Conservation (phyloP, 2,888 invertebrate species). For the Bursaphelenchus okinawaensis region DNA sequence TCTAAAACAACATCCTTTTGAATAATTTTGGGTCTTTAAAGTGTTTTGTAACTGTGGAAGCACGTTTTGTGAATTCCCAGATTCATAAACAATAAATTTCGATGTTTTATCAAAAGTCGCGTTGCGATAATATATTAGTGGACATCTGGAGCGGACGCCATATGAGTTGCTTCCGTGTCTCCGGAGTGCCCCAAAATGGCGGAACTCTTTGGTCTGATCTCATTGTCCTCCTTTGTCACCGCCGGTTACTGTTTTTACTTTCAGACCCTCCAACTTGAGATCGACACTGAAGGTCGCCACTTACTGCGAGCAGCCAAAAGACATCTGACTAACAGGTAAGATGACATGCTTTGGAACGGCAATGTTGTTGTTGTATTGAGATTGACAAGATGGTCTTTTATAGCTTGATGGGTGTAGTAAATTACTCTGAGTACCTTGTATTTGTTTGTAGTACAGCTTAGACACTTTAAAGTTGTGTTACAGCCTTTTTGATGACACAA, state of each 20-base stretch:
- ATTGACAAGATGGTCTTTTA: background rate
- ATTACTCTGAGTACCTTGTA: too few relatives aligned
- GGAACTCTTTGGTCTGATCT: background rate
- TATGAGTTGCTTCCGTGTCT: background rate
- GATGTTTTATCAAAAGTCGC: too few relatives aligned
- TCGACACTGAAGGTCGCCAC: conserved; percentile 31
- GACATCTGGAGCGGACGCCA: background rate
- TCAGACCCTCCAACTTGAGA: conserved; percentile 31
- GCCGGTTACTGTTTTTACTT: conserved; percentile 6
- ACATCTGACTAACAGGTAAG: conserved; percentile 13
- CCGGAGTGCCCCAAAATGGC: background rate
- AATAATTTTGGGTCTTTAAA: too few relatives aligned
- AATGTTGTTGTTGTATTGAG: conserved; percentile 1
- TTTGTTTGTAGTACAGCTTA: too few relatives aligned
- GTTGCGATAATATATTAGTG: background rate
- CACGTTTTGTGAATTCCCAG: too few relatives aligned
- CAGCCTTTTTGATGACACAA: too few relatives aligned
- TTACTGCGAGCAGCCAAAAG: conserved; percentile 15
- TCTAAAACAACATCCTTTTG: too few relatives aligned
- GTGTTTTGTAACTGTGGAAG: too few relatives aligned
- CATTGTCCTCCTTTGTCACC: background rate
- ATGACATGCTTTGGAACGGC: too few relatives aligned
- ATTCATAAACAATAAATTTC: too few relatives aligned
- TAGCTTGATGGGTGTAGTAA: background rate
- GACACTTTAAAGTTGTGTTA: too few relatives aligned